phyloP scores from a whole-genome alignment of 2,888 invertebrate species.

The Omphaloscelis lunosa region DNA sequence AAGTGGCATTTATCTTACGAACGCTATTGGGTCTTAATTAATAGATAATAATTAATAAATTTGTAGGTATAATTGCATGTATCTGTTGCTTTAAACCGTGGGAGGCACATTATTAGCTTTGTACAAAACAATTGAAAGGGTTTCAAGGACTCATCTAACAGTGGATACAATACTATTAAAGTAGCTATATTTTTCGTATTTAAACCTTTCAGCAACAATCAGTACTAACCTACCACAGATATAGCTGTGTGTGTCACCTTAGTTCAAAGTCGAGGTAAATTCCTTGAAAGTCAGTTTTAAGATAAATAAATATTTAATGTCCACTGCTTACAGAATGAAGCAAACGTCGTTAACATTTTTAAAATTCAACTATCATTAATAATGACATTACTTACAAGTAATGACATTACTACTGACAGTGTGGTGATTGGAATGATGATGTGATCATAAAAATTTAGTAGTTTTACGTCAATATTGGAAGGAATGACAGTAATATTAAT shows the following conservation, averaged over 20 bases:
- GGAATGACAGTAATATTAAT: too few species aligned
- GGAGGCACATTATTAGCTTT: neutral
- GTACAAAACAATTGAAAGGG: conserved; percentile 13
- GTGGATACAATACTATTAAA: neutral
- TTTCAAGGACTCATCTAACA: conserved; percentile 17
- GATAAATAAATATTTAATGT: neutral
- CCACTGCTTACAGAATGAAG: neutral
- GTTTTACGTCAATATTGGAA: too few species aligned
- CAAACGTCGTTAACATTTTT: neutral
- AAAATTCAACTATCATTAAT: too few species aligned
- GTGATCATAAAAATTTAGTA: too few species aligned
- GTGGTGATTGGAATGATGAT: too few species aligned
- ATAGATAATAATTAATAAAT: conserved; percentile 10
- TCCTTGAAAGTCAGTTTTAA: neutral
- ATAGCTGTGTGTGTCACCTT: too few species aligned
- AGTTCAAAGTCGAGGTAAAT: neutral
- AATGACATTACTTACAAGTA: too few species aligned
- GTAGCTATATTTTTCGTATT: neutral
- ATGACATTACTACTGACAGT: too few species aligned
- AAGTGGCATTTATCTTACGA: neutral
- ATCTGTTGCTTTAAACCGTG: conserved; percentile 3
- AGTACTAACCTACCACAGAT: too few species aligned
- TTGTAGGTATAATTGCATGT: neutral
- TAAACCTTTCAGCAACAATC: neutral
- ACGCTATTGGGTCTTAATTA: conserved; percentile 4